Conservation (phyloP, 1,140 invertebrate species). For the Phenacoccus solenopsis region DNA sequence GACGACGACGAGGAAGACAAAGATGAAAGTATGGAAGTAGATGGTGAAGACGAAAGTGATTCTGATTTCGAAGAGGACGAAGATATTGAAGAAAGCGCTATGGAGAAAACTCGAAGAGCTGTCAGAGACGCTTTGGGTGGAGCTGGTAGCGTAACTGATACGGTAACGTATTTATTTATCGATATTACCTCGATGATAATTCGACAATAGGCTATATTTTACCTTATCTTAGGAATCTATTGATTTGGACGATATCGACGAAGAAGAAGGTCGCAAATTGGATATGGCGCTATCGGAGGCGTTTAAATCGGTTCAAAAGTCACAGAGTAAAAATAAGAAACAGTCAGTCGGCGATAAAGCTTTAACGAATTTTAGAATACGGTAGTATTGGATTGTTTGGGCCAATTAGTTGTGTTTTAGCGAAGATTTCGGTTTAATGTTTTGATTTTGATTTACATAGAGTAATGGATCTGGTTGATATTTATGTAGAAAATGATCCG, state of each 20-base stretch:
- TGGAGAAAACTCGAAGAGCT: conserved; percentile 43
- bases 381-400: conserved; percentile 3
- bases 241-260: conserved; percentile 59
- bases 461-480: conserved; percentile 53
- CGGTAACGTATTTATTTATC: conserved; percentile 23
- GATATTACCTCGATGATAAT: background rate
- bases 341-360: background rate
- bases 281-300: conserved; percentile 53
- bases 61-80: conserved; percentile 43
- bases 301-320: conserved; percentile 38
- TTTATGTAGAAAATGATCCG: conserved; percentile 51
- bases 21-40: conserved; percentile 27
- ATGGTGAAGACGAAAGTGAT: conserved; percentile 31
- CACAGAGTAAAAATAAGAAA: conserved; percentile 7
- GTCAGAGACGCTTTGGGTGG: conserved; percentile 47
- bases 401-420: background rate
- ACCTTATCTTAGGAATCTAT: conserved; percentile 42
- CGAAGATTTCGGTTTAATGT: background rate
- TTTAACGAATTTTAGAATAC: conserved; percentile 20
- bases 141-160: conserved; percentile 41
- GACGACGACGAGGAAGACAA: conserved; percentile 32
- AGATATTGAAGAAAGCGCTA: conserved; percentile 31
- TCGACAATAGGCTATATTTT: background rate
- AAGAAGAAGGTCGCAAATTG: conserved; percentile 57
- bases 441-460: conserved; percentile 44